A percentile compares a stretch with the other conserved stretches of the same genome.
phyloP scores from a whole-genome alignment of 2,113 vertebrate species.

The Megaptera novaeangliae region DNA sequence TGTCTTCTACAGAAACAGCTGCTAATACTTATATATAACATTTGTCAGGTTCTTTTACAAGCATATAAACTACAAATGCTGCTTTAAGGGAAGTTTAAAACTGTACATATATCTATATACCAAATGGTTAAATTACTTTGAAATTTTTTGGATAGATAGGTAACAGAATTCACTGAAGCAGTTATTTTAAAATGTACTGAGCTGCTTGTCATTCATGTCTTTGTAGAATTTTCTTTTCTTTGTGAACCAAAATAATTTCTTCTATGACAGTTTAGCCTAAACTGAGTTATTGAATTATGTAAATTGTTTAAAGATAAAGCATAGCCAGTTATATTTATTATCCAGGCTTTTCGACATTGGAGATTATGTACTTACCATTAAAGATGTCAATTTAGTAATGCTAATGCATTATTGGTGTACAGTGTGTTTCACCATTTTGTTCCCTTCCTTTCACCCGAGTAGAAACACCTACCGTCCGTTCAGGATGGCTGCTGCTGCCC shows the following conservation, averaged over 20 bases:
- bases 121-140: slow-evolving; percentile 23
- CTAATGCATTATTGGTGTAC: background rate
- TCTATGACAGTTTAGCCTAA: background rate
- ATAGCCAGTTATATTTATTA: background rate
- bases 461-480: background rate
- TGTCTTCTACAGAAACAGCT: background rate
- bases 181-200: background rate
- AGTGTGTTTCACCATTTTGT: background rate
- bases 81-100: background rate
- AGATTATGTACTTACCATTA: background rate
- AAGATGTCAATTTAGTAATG: background rate
- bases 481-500: background rate
- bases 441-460: background rate
- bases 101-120: background rate
- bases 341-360: background rate
- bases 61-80: background rate
- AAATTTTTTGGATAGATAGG: background rate
- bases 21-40: background rate
- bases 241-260: slow-evolving; percentile 3
- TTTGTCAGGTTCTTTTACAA: slow-evolving; percentile 1
- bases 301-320: background rate
- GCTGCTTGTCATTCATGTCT: background rate
- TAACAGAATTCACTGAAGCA: slow-evolving; percentile 5
- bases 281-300: background rate
- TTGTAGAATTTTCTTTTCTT: background rate